A percentile compares a stretch with the other conserved stretches of the same genome.
These are phyloP conservation scores for Acromyrmex charruanus DNA, from an alignment of 1,140 invertebrate genomes.

Conservation along the genomic window DNA sequence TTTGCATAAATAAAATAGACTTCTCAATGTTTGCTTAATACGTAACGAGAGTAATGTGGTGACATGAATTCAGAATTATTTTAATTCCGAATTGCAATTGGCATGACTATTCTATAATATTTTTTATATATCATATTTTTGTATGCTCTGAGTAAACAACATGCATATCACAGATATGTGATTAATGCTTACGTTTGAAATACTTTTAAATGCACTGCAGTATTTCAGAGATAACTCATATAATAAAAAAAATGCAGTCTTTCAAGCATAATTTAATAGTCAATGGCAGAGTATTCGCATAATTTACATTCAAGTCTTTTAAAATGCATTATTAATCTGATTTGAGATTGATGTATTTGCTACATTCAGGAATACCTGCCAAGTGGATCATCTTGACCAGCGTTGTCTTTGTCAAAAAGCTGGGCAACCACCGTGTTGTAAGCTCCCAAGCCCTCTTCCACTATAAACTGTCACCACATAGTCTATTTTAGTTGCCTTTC, in stretches of 20 bases:
- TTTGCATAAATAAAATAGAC: constrained; percentile 47
- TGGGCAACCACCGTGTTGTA: constrained; percentile 83
- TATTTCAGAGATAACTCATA: constrained; percentile 32
- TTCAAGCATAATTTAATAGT: constrained; percentile 53
- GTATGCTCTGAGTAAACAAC: constrained; percentile 24
- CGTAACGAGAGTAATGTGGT: constrained; percentile 70
- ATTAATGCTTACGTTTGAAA: constrained; percentile 36
- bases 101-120: constrained; percentile 14
- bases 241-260: constrained; percentile 21
- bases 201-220: constrained; percentile 3
- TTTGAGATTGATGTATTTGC: constrained; percentile 62
- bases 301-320: constrained; percentile 52
- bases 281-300: constrained; percentile 21
- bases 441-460: constrained; percentile 83
- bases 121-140: background rate
- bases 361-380: constrained; percentile 90
- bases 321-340: constrained; percentile 57
- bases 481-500: constrained; percentile 78
- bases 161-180: constrained; percentile 56
- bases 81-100: constrained; percentile 14
- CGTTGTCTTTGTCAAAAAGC: constrained; percentile 93
- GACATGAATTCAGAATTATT: constrained; percentile 59
- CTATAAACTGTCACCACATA: constrained; percentile 85
- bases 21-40: constrained; percentile 14
- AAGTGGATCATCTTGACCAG: constrained; percentile 92